Conservation (phyloP, 2,113 vertebrate genomes). For the Collichthys lucidus region DNA sequence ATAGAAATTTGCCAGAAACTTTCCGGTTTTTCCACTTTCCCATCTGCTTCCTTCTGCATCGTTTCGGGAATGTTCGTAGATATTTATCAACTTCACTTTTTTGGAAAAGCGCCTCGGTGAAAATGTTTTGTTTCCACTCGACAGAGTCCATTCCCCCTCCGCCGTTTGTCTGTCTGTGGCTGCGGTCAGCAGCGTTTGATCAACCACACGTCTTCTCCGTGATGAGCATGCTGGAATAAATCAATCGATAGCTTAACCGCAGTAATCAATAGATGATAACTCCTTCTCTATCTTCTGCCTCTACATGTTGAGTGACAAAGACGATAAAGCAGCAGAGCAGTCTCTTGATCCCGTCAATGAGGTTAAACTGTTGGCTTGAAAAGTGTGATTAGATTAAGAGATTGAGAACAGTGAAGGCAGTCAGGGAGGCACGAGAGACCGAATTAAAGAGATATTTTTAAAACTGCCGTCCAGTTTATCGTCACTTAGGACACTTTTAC, state of each 20-base stretch:
- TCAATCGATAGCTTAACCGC: background rate
- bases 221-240: background rate
- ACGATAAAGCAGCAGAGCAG: background rate
- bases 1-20: too few species aligned
- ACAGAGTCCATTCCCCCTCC: background rate
- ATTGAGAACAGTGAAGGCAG: slow-evolving; percentile 7
- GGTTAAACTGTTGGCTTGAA: slow-evolving; percentile 33
- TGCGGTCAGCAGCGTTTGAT: too few species aligned
- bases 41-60: too few species aligned
- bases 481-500: background rate
- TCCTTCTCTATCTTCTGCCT: too few species aligned
- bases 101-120: too few species aligned
- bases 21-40: too few species aligned
- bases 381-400: slow-evolving; percentile 48
- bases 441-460: background rate
- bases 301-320: background rate
- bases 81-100: too few species aligned
- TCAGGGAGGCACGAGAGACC: background rate
- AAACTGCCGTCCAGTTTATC: background rate
- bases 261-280: background rate
- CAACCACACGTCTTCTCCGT: background rate
- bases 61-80: too few species aligned
- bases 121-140: too few species aligned
- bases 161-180: too few species aligned
- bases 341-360: slow-evolving; percentile 23